Evolutionary conservation across 2,888 invertebrate species (phyloP).

Genomic region (Phortica okadai): DNA sequence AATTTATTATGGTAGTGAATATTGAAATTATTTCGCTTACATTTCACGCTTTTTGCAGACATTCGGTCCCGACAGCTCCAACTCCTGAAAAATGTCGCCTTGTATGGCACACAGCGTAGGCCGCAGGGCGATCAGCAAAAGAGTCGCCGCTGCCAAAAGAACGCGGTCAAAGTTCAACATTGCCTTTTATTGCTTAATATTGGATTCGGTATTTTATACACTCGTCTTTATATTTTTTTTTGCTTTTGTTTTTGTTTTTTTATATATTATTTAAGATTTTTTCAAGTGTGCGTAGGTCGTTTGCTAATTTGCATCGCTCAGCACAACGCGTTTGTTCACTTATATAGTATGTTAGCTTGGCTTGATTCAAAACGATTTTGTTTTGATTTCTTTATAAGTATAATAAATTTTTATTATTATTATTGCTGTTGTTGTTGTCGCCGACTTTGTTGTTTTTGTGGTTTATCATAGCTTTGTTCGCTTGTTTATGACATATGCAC

Average conservation of each 20-base stretch:
- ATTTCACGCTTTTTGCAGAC: constrained; percentile 86
- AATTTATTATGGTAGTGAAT: neutral
- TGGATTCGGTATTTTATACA: neutral
- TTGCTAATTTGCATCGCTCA: neutral
- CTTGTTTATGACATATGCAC: neutral
- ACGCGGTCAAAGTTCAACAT: constrained; percentile 41
- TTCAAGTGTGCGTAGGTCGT: neutral
- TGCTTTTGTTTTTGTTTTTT: neutral
- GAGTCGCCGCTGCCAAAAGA: constrained; percentile 40
- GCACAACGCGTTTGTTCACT: neutral
- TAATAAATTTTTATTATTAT: neutral
- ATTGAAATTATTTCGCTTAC: constrained; percentile 78
- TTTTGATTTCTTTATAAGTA: neutral
- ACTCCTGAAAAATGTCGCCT: constrained; percentile 49
- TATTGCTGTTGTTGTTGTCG: neutral
- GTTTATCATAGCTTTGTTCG: neutral
- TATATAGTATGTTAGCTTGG: neutral
- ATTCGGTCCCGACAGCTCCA: constrained; percentile 83
- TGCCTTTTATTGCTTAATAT: constrained; percentile 23
- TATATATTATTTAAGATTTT: neutral
- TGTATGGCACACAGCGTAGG: constrained; percentile 26
- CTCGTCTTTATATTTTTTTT: neutral
- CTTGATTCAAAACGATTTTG: neutral
- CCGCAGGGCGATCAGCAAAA: constrained; percentile 31
- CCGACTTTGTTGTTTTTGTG: neutral